Base-by-base conservation (phyloP, 2,797 vertebrate genomes). In the Poeciliopsis presidionis region DNA sequence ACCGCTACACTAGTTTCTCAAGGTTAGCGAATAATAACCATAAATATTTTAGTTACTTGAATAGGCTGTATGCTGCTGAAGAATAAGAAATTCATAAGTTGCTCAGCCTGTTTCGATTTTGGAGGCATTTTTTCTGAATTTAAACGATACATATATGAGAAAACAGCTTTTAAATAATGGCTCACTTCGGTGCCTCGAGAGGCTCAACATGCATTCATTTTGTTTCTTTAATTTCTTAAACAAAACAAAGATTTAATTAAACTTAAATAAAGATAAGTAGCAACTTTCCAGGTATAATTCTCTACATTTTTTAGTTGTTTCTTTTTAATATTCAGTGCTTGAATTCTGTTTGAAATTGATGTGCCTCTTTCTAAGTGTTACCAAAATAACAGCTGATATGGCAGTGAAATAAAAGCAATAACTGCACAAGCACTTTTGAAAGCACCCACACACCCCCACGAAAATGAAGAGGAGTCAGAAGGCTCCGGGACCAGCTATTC, bases 371-470 rank as follows among this genome's bases (percentile, higher is more conserved):
- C 76, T 84, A 84, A 88, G 83, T 84, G 81, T 89, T 90, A 92
- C 83, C 55, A 93, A 90, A 93, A 93, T 92, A 92, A 85, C 86
- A 85, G 84, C 84, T 78, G 81, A 90, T 88, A 82, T 76, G 87
- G 85, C 67, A 74, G 83, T 76, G 81, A 86, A 90, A 90, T 86
- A 92, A 89, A 90, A 90, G 90, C 85, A 86, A 90, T 86, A 88
- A 85, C 91, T 90, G 88, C 85, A 86, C 83, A 86, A 90, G 92
- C 88, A 30, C 86, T 79, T 88, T 87, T 91, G 82, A 94, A 88
- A 90, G 87, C 92, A 90, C 92, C 94, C 89, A 92, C 92, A 93
- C 90, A 91, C 91, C 89, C 92, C 93, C 93, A 93, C 92, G 91
- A 88, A 92, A 93, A 93, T 84, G 90, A 87, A 93, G 92, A 93